phyloP scores from a whole-genome alignment of 2,888 invertebrate genomes.

The Aproaerema taeniolella region DNA sequence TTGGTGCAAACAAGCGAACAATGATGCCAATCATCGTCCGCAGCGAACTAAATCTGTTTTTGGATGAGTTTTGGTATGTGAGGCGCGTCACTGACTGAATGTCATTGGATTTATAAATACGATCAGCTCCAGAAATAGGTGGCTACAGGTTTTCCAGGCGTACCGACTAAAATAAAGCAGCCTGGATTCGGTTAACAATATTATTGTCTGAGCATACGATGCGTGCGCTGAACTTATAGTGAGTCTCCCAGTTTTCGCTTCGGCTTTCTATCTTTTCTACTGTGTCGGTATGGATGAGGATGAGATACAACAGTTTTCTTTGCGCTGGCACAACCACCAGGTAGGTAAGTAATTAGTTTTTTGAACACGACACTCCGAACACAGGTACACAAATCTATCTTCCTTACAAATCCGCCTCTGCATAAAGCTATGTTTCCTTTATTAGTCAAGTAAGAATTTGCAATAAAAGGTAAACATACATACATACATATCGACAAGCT shows the following conservation, averaged over 20 bases:
- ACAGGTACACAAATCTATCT: conserved; percentile 46
- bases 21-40: conserved; percentile 66
- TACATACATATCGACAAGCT: no score
- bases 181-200: conserved; percentile 77
- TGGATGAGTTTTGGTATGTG: conserved; percentile 77
- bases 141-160: conserved; percentile 78
- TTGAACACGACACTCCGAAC: conserved; percentile 43
- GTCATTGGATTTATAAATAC: conserved; percentile 78
- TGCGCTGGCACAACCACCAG: conserved; percentile 91
- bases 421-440: no score
- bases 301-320: conserved; percentile 86
- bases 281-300: conserved; percentile 73
- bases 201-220: conserved; percentile 59
- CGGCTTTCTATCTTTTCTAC: conserved; percentile 38
- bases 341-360: conserved; percentile 74
- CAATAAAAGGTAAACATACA: no score
- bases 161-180: conserved; percentile 76
- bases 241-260: conserved; percentile 48
- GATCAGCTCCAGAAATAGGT: conserved; percentile 79
- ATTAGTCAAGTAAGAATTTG: no score
- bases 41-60: conserved; percentile 73
- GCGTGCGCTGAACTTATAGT: conserved; percentile 46
- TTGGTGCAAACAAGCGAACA: conserved; percentile 56
- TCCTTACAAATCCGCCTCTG: no score
- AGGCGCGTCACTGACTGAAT: conserved; percentile 71